A percentile compares a stretch with the other conserved stretches of the same genome.
phyloP scores from a whole-genome alignment of 1,140 invertebrate species.

The Dermatophagoides farinae region DNA sequence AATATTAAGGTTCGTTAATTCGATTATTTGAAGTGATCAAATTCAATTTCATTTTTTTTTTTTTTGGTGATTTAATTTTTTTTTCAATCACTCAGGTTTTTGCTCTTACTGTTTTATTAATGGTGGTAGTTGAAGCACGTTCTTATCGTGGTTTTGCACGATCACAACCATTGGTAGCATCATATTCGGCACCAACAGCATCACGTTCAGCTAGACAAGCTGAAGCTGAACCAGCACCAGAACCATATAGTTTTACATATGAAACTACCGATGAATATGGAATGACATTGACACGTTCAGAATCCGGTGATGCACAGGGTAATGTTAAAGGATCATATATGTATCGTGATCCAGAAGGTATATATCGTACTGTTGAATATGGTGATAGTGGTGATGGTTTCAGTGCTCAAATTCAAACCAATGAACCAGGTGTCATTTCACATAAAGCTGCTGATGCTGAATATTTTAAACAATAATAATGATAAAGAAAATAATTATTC shows the following conservation, averaged over 20 bases:
- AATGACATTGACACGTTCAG: slow-evolving; percentile 17
- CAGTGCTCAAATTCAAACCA: slow-evolving; percentile 17
- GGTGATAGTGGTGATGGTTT: slow-evolving; percentile 19
- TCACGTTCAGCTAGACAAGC: background rate
- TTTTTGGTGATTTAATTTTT: background rate
- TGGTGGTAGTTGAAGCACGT: slow-evolving; percentile 9
- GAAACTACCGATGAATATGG: slow-evolving; percentile 19
- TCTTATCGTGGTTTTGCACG: no score
- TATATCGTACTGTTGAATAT: slow-evolving; percentile 18
- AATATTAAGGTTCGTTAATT: background rate
- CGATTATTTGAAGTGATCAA: background rate
- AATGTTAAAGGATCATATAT: slow-evolving; percentile 18
- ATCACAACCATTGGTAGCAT: background rate
- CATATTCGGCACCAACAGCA: background rate
- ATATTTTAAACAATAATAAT: background rate
- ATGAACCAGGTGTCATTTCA: slow-evolving; percentile 17
- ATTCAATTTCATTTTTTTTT: background rate
- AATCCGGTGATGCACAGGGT: slow-evolving; percentile 17
- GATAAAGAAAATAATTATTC: background rate
- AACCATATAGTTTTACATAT: slow-evolving; percentile 18
- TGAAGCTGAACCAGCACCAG: slow-evolving; percentile 9
- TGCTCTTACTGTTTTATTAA: slow-evolving; percentile 1
- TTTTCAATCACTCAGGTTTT: background rate
- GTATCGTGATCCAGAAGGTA: slow-evolving; percentile 17
- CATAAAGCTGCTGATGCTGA: slow-evolving; percentile 17